Percentiles rank a stretch among this genome's conserved stretches.
Evolutionary conservation across 2,888 invertebrate genomes (phyloP).

Genomic region (Chloroclysta siterata): DNA sequence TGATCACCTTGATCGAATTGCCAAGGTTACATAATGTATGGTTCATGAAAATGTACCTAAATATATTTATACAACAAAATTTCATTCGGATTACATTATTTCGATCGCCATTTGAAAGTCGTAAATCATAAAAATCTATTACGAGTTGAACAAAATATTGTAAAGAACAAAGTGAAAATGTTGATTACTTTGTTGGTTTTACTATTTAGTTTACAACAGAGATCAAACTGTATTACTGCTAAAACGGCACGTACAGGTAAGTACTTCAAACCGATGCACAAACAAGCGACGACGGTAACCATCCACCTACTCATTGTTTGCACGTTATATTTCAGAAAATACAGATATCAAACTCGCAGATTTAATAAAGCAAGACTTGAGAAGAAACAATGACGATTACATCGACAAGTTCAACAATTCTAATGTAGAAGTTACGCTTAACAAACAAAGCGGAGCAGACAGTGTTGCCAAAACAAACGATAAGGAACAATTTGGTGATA

Average conservation of each 20-base stretch:
- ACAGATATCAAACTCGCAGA: slow-evolving; percentile 46
- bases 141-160: slow-evolving; percentile 16
- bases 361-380: slow-evolving; percentile 51
- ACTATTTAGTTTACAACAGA: slow-evolving; percentile 15
- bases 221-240: slow-evolving; percentile 1
- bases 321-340: slow-evolving; percentile 14
- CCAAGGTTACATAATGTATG: neutral
- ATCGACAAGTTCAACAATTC: slow-evolving; percentile 32
- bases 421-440: neutral
- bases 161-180: slow-evolving; percentile 7
- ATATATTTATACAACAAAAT: slow-evolving; percentile 1
- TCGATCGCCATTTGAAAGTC: slow-evolving; percentile 5
- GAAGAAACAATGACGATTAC: slow-evolving; percentile 64
- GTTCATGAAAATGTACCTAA: neutral
- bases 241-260: slow-evolving; percentile 10
- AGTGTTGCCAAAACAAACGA: slow-evolving; percentile 9
- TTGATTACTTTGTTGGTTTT: slow-evolving; percentile 20
- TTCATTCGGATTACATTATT: neutral
- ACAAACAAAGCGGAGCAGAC: slow-evolving; percentile 13
- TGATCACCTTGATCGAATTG: neutral
- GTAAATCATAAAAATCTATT: slow-evolving; percentile 17
- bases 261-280: neutral
- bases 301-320: neutral
- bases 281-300: no score
- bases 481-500: neutral